Evolutionary conservation across 2,888 invertebrate genomes (phyloP), one percentile per base, ranked within the genome.

Genomic region (Mamestra brassicae): DNA sequence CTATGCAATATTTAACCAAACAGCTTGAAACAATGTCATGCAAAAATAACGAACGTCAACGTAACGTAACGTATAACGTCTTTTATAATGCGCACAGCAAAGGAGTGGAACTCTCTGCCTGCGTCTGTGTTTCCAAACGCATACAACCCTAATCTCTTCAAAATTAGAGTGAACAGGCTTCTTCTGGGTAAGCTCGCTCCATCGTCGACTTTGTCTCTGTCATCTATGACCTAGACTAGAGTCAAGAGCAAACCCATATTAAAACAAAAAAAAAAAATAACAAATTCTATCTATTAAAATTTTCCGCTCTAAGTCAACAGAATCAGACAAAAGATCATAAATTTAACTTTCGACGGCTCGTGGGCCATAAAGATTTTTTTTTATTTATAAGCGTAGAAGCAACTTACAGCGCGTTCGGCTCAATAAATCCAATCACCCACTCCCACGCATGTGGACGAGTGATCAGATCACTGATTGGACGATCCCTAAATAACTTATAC

Each of bases 391-490:
- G n/a, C 47, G 50, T 57, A 78, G 71, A 78, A 61, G 61, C 62
- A 66, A 45, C 52, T 52, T 52, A 69, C 38, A 61, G 36, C 70
- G 74, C 69, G 13, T 72, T 67, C 60, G 26, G 15, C 50, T 63
- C 36, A 71, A 76, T 78, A 78, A 85, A 82, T 71, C 66, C 71
- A 71, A 72, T 87, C 80, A 78, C 42, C 64, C 42, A 68, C 62
- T 73, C 85, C 87, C 63, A 85, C 87, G 71, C 78, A n/a, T 54
- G 64, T 70, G 71, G 68, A 73, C 62, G 74, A 76, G 73, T 77
- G 66, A 74, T 75, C 72, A 61, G 65, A 74, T 75, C 76, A 61
- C 58, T 52, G 80, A 80, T 61, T 58, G n/a, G 71, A 62, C 57
- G 63, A 54, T 54, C 62, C 72, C 71, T 71, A 78, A 87, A 83